phyloP scores from a whole-genome alignment of 2,797 vertebrate species.

The Ceyx erithaca region DNA sequence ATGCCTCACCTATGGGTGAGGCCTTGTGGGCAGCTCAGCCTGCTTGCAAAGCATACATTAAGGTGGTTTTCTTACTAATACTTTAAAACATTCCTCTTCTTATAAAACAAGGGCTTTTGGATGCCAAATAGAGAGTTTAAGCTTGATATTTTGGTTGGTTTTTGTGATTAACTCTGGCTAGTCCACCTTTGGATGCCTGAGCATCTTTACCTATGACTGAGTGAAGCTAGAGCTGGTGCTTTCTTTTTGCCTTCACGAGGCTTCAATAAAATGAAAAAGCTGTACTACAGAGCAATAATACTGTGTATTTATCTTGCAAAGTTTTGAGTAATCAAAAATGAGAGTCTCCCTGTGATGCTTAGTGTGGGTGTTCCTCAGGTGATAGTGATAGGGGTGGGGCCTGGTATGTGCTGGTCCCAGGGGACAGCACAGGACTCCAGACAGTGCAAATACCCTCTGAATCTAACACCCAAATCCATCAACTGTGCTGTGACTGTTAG shows the following conservation, averaged over 20 bases:
- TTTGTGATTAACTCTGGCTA: not conserved
- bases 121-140: not conserved
- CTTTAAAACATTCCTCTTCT: not conserved
- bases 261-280: not conserved
- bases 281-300: not conserved
- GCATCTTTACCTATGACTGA: accelerated
- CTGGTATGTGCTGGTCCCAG: no score
- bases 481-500: not conserved
- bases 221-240: not conserved
- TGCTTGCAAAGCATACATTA: accelerated
- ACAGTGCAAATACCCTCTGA: no score
- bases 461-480: not conserved
- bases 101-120: accelerated
- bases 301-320: accelerated
- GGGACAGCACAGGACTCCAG: not conserved
- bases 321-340: accelerated
- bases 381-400: no score
- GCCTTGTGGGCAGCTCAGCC: accelerated
- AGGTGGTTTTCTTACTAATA: accelerated
- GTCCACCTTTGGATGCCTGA: not conserved
- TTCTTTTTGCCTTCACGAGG: not conserved
- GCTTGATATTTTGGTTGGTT: not conserved
- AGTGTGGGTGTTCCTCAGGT: not conserved
- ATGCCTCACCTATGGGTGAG: accelerated
- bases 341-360: not conserved